phyloP scores from a whole-genome alignment of 2,113 vertebrate species.

The Eolophus roseicapilla region DNA sequence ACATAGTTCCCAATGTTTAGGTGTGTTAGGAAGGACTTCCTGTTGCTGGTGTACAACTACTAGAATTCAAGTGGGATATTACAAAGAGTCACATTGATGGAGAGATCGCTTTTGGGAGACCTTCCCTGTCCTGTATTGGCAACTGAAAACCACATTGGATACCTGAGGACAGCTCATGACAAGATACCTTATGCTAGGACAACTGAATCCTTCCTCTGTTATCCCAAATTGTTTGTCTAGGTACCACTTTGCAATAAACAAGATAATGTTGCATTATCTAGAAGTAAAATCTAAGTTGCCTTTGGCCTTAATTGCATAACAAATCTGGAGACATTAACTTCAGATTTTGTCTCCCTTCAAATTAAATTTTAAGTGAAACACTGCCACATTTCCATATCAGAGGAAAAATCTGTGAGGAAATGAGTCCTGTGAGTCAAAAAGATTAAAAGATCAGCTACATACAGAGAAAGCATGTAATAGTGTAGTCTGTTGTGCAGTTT shows the following conservation, averaged over 20 bases:
- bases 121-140: background rate
- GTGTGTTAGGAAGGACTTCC: background rate
- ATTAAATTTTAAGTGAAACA: background rate
- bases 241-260: background rate
- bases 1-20: fast-evolving
- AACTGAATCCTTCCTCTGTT: background rate
- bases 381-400: background rate
- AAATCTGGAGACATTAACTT: background rate
- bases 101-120: background rate
- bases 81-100: fast-evolving
- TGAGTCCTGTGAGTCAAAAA: background rate
- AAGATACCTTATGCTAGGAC: background rate
- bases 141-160: background rate
- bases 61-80: background rate
- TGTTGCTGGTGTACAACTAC: fast-evolving
- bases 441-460: background rate
- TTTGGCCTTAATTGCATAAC: background rate
- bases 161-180: background rate
- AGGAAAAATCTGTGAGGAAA: background rate
- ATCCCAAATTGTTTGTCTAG: background rate
- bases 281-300: background rate
- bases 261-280: background rate
- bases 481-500: background rate
- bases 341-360: background rate
- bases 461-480: background rate